Conservation (phyloP, 2,888 invertebrate species). For the Mellilla xanthometata region DNA sequence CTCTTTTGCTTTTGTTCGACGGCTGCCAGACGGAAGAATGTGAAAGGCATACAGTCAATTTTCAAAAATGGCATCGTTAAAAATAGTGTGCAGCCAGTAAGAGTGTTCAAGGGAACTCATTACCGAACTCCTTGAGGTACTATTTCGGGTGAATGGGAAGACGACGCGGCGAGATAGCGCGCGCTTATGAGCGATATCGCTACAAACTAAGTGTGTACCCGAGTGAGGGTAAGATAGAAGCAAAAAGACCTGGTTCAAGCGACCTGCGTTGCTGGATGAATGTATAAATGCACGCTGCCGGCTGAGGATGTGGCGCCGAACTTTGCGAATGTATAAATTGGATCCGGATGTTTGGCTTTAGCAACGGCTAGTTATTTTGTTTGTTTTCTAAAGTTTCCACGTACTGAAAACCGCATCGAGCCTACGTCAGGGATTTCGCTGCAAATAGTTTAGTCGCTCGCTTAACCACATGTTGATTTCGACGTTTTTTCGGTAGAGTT, state of each 20-base stretch:
- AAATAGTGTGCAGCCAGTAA: conserved; percentile 61
- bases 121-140: conserved; percentile 78
- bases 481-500: no score
- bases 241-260: conserved; percentile 25
- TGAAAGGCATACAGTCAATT: conserved; percentile 49
- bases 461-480: conserved; percentile 16
- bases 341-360: conserved; percentile 30
- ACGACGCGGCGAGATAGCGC: conserved; percentile 65
- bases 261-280: conserved; percentile 7
- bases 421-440: conserved; percentile 20
- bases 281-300: conserved; percentile 24
- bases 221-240: conserved; percentile 24
- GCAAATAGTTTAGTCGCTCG: conserved; percentile 20
- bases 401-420: conserved; percentile 25
- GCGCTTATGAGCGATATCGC: conserved; percentile 76
- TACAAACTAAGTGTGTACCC: conserved; percentile 69
- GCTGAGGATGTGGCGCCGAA: conserved; percentile 33
- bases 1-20: conserved; percentile 26
- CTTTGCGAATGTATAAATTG: conserved; percentile 34
- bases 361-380: conserved; percentile 34
- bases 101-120: conserved; percentile 73
- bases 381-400: conserved; percentile 31
- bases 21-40: conserved; percentile 28
- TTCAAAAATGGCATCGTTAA: conserved; percentile 66
- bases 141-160: conserved; percentile 76